phyloP scores from a whole-genome alignment of 2,888 invertebrate species.

The Neoitamus cyanurus region DNA sequence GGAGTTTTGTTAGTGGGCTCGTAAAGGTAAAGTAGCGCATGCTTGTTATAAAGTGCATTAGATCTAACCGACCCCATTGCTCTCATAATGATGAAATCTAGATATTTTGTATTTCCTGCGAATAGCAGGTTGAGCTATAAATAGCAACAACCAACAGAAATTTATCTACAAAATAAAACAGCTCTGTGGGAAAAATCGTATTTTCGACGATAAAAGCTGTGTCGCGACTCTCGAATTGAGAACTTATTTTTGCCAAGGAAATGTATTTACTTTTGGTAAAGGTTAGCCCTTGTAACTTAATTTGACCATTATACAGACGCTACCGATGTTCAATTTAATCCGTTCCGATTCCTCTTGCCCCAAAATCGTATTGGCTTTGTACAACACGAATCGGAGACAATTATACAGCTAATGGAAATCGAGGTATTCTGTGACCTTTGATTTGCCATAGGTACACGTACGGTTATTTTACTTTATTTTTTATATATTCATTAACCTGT shows the following conservation, averaged over 20 bases:
- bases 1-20: not conserved
- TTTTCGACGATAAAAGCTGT: not conserved
- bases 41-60: not conserved
- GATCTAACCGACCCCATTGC: not conserved
- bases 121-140: not conserved
- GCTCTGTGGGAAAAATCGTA: not conserved
- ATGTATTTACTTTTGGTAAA: not conserved
- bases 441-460: not conserved
- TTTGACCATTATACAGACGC: not conserved
- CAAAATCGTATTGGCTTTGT: not conserved
- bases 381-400: not conserved
- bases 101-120: not conserved
- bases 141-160: not conserved
- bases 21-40: not conserved
- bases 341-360: not conserved
- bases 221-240: not conserved
- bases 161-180: not conserved
- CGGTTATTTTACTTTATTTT: not conserved
- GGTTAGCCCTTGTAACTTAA: not conserved
- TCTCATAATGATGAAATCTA: not conserved
- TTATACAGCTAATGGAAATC: not conserved
- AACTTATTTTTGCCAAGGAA: not conserved
- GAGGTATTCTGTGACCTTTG: not conserved
- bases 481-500: not conserved
- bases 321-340: not conserved